A percentile compares a stretch with the other conserved stretches of the same genome.
Evolutionary conservation across 2,113 vertebrate genomes (phyloP).

Genomic region (Gymnogyps californianus): DNA sequence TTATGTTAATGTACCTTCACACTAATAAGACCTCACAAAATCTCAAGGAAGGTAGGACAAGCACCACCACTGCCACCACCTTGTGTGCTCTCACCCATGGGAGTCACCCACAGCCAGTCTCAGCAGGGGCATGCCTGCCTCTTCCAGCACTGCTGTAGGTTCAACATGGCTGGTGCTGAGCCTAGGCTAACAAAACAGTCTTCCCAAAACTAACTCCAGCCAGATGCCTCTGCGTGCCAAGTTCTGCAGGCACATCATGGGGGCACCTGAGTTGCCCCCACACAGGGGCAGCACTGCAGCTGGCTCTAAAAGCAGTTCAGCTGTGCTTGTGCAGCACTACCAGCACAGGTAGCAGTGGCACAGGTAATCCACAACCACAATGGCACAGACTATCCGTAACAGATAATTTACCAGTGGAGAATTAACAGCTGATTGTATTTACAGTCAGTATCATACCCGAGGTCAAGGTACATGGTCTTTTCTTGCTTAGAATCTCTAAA

Average conservation of each 20-base stretch:
- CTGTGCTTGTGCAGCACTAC: background rate
- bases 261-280: accelerated
- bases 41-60: background rate
- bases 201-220: background rate
- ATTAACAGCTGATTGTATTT: background rate
- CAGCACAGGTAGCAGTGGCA: background rate
- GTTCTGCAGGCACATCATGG: background rate
- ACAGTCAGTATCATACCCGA: background rate
- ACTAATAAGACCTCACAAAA: background rate
- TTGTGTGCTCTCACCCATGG: background rate
- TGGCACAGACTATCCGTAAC: background rate
- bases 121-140: background rate
- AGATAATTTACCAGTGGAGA: background rate
- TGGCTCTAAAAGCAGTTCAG: background rate
- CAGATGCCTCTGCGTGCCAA: accelerated
- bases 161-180: background rate
- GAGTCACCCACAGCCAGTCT: background rate
- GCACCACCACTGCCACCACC: background rate
- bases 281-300: background rate
- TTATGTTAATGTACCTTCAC: background rate
- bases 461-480: background rate
- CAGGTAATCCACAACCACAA: background rate
- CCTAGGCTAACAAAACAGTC: background rate
- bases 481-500: background rate
- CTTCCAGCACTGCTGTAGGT: background rate